Conservation (phyloP, 2,113 vertebrate species). For the Aleadryas rufinucha region DNA sequence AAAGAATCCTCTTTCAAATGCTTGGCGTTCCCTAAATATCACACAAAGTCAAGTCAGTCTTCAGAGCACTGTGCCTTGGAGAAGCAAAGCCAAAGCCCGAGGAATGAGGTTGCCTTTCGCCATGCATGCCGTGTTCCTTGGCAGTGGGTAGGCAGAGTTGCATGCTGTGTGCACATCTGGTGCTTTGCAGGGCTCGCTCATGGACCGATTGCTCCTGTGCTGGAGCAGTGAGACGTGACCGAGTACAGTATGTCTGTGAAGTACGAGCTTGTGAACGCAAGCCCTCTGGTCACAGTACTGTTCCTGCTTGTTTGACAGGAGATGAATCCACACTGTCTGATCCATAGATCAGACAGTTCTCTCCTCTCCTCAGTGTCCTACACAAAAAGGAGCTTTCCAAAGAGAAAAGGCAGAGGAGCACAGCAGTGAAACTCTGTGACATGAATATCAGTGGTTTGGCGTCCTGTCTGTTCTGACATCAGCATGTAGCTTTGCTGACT, state of each 20-base stretch:
- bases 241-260: not conserved
- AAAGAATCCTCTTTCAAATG: not conserved
- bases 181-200: not conserved
- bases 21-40: not conserved
- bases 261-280: not conserved
- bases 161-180: not conserved
- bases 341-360: not conserved
- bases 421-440: not conserved
- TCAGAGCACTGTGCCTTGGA: not conserved
- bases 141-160: not conserved
- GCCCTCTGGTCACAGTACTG: not conserved
- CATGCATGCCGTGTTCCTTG: not conserved
- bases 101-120: not conserved
- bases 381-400: not conserved
- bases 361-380: not conserved
- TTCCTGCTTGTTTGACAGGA: not conserved
- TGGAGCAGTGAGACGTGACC: not conserved
- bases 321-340: not conserved
- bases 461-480: not conserved
- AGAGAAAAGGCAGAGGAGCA: not conserved
- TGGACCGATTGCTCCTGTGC: accelerated
- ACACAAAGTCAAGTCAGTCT: not conserved
- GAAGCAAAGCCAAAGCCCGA: not conserved
- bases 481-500: not conserved
- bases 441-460: not conserved